phyloP scores from a whole-genome alignment of 2,888 invertebrate genomes.

The Arctia plantaginis region DNA sequence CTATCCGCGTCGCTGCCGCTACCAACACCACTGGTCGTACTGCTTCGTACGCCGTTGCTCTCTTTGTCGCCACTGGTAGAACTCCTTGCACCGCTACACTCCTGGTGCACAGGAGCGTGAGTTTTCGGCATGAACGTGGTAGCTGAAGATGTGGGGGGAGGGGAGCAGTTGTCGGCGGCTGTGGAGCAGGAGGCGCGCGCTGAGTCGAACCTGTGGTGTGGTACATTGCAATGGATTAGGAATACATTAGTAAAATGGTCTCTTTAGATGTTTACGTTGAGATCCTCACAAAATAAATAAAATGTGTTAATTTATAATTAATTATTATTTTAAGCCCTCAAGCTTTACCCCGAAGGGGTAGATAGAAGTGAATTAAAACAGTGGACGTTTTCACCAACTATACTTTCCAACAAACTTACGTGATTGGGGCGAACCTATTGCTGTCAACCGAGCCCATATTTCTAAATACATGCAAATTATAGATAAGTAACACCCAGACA shows the following conservation, averaged over 20 bases:
- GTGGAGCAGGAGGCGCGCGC: slow-evolving; percentile 57
- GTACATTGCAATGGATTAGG: neutral
- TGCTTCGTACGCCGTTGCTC: neutral
- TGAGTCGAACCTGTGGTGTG: slow-evolving; percentile 41
- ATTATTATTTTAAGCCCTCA: too few species aligned
- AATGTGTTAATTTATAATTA: too few species aligned
- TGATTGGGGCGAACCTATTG: too few species aligned
- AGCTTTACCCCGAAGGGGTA: too few species aligned
- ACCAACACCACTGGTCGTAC: slow-evolving; percentile 19
- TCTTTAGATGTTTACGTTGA: neutral
- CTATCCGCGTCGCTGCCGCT: slow-evolving; percentile 11
- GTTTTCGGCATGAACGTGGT: slow-evolving; percentile 24
- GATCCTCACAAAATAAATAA: too few species aligned
- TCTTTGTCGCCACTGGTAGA: slow-evolving; percentile 7
- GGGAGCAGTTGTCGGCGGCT: slow-evolving; percentile 45
- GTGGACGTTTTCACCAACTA: neutral
- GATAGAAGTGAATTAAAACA: neutral
- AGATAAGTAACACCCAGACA: too few species aligned
- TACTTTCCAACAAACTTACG: too few species aligned
- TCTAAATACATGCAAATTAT: too few species aligned
- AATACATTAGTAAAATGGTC: neutral
- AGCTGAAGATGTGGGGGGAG: slow-evolving; percentile 34
- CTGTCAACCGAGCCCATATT: too few species aligned
- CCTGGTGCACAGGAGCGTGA: slow-evolving; percentile 11
- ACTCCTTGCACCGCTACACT: slow-evolving; percentile 11